Base-by-base conservation (phyloP, 2,888 invertebrate genomes). In the Taenaris catops region DNA sequence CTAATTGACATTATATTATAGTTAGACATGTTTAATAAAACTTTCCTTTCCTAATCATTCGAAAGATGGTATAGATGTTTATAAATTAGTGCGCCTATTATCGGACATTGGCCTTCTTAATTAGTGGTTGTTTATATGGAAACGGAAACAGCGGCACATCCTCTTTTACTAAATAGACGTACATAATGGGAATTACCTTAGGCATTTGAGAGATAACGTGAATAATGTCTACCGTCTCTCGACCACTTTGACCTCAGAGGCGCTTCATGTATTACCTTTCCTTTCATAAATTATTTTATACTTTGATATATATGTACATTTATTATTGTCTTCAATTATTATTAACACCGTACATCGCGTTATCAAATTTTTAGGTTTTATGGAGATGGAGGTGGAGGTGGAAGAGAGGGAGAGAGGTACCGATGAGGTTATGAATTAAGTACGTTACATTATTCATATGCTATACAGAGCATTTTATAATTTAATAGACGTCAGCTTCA, bases 401-500 rank as follows among this genome's bases (percentile, higher is more conserved):
- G n/a, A n/a, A n/a, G n/a, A n/a, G n/a, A n/a, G n/a, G n/a, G n/a
- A n/a, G n/a, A n/a, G n/a, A n/a, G n/a, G n/a, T n/a, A n/a, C n/a
- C n/a, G 19, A 12, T 11, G 2, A 29, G 8, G 9, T 8, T 17
- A 27, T 4, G 4, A 8, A 20, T 1, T n/a, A 21, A 34, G 10
- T 6, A 26, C 14, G 4, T 26, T 31, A 21, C 12, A 25, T 20
- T 38, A 29, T 36, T 34, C 17, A 21, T 27, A 32, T 27, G 21
- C 20, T 8, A 27, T 23, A 27, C 29, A 18, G 25, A 11, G 24
- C 55, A 62, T 51, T 47, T 52, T 49, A 48, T 42, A 57, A 56
- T 57, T 58, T 59, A 56, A 61, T 52, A 20, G 14, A 8, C 17
- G 28, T 32, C 34, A 34, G 34, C 31, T 44, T 32, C 37, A 38